phyloP scores from a whole-genome alignment of 2,888 invertebrate species.

The Tetranychus piercei region DNA sequence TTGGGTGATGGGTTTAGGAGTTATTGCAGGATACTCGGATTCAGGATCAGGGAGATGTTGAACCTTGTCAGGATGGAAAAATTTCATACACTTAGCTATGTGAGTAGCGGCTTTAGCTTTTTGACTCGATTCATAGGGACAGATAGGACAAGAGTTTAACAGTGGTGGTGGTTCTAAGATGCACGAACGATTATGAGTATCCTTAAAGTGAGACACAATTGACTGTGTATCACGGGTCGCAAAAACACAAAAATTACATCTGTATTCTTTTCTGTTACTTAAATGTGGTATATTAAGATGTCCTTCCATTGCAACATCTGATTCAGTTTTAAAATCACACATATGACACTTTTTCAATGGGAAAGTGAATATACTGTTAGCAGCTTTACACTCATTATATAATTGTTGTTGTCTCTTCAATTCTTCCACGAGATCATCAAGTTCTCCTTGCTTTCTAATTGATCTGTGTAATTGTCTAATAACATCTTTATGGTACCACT shows the following conservation, averaged over 20 bases:
- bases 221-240: constrained; percentile 59
- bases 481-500: constrained; percentile 79
- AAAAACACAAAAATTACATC: constrained; percentile 62
- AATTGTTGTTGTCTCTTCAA: constrained; percentile 59
- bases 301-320: constrained; percentile 57
- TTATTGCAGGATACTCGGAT: constrained; percentile 69
- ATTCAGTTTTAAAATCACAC: constrained; percentile 76
- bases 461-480: constrained; percentile 68
- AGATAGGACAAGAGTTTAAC: constrained; percentile 76
- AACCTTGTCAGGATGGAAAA: constrained; percentile 69
- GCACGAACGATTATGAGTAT: constrained; percentile 63
- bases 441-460: constrained; percentile 46
- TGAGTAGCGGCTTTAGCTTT: constrained; percentile 76
- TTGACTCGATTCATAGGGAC: constrained; percentile 81
- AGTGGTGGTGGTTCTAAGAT: constrained; percentile 64
- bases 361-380: constrained; percentile 57
- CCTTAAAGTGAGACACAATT: constrained; percentile 76
- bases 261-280: constrained; percentile 38
- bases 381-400: constrained; percentile 50
- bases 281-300: constrained; percentile 79
- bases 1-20: constrained; percentile 46
- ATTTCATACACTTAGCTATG: constrained; percentile 65
- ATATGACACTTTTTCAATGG: constrained; percentile 60
- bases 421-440: constrained; percentile 48
- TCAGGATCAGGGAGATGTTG: constrained; percentile 44